Conservation (phyloP, 2,113 vertebrate species). For the Amphiprion ocellaris region DNA sequence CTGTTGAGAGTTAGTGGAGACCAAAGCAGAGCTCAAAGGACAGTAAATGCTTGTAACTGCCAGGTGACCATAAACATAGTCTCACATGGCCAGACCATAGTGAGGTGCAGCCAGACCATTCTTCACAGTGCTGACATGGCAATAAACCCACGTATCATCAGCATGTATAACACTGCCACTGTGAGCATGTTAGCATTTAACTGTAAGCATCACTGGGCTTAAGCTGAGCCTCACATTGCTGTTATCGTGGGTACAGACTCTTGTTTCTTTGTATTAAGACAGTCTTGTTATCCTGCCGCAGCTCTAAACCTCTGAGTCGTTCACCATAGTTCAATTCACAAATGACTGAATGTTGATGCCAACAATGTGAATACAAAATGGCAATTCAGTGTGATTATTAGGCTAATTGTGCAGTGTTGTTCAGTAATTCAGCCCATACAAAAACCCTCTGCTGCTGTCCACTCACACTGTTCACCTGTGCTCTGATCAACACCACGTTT, state of each 20-base stretch:
- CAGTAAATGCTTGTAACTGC: background rate
- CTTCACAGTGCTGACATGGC: too few relatives aligned
- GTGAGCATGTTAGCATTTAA: too few relatives aligned
- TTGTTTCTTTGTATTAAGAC: background rate
- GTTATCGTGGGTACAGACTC: too few relatives aligned
- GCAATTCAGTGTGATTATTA: background rate
- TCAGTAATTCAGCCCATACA: too few relatives aligned
- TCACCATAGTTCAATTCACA: background rate
- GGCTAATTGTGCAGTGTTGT: background rate
- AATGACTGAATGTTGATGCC: too few relatives aligned
- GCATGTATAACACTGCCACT: too few relatives aligned
- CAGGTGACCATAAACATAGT: too few relatives aligned
- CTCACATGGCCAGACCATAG: too few relatives aligned
- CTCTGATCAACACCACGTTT: background rate
- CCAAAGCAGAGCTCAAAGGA: background rate
- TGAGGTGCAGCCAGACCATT: too few relatives aligned
- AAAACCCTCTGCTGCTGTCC: background rate
- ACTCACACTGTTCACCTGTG: slow-evolving; percentile 7
- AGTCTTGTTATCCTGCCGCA: slow-evolving; percentile 1
- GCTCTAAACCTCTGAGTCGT: background rate
- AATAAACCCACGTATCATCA: too few relatives aligned
- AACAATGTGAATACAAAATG: background rate
- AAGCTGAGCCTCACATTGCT: background rate
- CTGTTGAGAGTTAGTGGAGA: too few relatives aligned
- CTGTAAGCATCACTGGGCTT: too few relatives aligned